Percentiles rank a stretch among this genome's conserved stretches.
phyloP scores from a whole-genome alignment of 1,140 invertebrate genomes.

The Eurytemora carolleeae region DNA sequence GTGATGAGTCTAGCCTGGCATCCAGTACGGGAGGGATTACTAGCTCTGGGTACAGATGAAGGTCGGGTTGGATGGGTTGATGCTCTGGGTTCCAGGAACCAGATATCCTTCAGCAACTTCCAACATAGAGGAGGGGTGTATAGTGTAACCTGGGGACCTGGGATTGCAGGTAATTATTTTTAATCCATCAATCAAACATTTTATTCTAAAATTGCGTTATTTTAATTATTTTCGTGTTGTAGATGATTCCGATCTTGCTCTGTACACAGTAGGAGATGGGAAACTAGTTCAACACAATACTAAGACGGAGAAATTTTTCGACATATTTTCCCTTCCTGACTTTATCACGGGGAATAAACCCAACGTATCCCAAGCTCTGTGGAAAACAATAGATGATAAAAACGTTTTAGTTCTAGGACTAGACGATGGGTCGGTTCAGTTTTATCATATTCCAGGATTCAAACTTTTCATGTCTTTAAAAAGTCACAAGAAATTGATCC shows the following conservation, averaged over 20 bases:
- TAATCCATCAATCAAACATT: too few relatives aligned
- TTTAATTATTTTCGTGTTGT: too few relatives aligned
- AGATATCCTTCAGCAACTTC: conserved; percentile 13
- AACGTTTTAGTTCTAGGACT: neutral
- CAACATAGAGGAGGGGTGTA: conserved; percentile 12
- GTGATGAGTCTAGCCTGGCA: conserved; percentile 51
- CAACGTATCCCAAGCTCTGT: neutral
- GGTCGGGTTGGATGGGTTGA: conserved; percentile 37
- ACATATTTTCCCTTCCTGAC: neutral
- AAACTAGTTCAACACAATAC: neutral
- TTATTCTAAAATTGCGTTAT: too few relatives aligned
- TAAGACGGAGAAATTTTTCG: neutral
- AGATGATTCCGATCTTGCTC: neutral
- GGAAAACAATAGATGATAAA: neutral
- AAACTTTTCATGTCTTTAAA: neutral
- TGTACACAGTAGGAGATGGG: neutral
- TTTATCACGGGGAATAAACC: neutral
- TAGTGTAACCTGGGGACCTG: neutral
- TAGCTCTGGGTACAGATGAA: conserved; percentile 54
- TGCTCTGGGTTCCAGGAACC: conserved; percentile 24
- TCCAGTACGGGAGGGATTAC: conserved; percentile 43
- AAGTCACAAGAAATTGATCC: conserved; percentile 2
- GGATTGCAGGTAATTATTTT: neutral
- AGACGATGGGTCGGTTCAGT: neutral
- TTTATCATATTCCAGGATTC: neutral